Evolutionary conservation across 2,888 invertebrate species (phyloP).

Genomic region (Cephus rjabovi): DNA sequence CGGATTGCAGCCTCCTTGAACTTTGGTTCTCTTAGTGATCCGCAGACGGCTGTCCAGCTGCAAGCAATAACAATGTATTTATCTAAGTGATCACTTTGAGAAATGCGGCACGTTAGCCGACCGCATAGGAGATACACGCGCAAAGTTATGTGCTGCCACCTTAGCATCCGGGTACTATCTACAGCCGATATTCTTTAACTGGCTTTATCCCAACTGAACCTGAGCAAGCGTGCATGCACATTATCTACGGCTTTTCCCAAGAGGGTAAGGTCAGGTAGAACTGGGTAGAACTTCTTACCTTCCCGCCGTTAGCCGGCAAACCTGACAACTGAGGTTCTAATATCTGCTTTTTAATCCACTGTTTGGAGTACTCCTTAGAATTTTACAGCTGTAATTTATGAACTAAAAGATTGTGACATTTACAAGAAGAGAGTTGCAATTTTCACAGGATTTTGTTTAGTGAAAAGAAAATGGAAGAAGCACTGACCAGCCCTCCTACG

Average conservation of each 20-base stretch:
- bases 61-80: constrained; percentile 22
- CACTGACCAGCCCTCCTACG: constrained; percentile 58
- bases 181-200: not conserved
- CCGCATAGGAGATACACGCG: constrained; percentile 32
- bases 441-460: constrained; percentile 44
- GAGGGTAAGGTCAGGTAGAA: no score
- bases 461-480: constrained; percentile 64
- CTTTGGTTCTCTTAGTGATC: not conserved
- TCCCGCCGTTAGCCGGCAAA: not conserved
- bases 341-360: not conserved
- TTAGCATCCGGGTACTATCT: constrained; percentile 1
- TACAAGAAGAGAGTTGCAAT: not conserved
- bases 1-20: not conserved
- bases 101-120: constrained; percentile 51
- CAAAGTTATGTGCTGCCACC: constrained; percentile 26
- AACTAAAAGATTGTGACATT: not conserved
- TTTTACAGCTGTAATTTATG: not conserved
- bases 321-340: not conserved
- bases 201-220: no score
- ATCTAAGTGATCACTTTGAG: constrained; percentile 36
- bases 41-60: not conserved
- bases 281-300: not conserved
- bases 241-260: no score
- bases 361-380: not conserved
- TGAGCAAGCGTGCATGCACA: no score